Percentiles rank a stretch among this genome's conserved stretches.
phyloP scores from a whole-genome alignment of 1,140 invertebrate genomes.

The Aradophagus sp. region DNA sequence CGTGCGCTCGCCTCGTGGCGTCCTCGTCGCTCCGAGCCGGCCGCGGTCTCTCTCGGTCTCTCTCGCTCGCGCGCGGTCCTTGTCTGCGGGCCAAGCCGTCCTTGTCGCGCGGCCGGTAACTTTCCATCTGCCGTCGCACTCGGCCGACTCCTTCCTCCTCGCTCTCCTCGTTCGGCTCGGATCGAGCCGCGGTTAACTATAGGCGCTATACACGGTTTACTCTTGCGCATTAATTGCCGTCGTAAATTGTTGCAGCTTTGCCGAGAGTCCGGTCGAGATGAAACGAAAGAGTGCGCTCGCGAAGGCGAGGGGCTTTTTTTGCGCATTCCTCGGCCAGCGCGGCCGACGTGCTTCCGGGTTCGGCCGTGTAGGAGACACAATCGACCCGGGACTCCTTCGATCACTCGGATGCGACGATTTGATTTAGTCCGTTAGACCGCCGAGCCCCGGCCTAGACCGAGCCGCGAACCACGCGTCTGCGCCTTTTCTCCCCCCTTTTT shows the following conservation, averaged over 20 bases:
- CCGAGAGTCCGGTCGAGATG: constrained; percentile 60
- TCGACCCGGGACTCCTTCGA: constrained; percentile 17
- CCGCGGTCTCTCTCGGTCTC: constrained; percentile 15
- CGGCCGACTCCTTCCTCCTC: constrained; percentile 23
- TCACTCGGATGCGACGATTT: constrained; percentile 28
- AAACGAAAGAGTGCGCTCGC: constrained; percentile 55
- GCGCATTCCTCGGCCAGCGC: constrained; percentile 19
- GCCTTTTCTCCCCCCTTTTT: no score
- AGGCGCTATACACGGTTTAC: constrained; percentile 71
- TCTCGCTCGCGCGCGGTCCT: constrained; percentile 13
- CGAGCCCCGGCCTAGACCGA: no score
- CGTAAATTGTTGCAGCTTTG: constrained; percentile 75
- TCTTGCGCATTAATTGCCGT: constrained; percentile 75
- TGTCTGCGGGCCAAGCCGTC: constrained; percentile 21
- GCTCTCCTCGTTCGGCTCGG: constrained; percentile 25
- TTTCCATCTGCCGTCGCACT: constrained; percentile 11
- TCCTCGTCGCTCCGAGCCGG: constrained; percentile 38
- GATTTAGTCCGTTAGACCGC: constrained; percentile 37
- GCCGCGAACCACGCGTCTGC: no score
- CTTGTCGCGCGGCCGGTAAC: background rate
- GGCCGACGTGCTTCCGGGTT: constrained; percentile 38
- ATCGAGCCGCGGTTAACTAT: constrained; percentile 61
- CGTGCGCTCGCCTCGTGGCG: constrained; percentile 56
- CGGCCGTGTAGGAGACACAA: constrained; percentile 17
- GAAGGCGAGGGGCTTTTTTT: constrained; percentile 33